Evolutionary conservation across 2,113 vertebrate genomes (phyloP), one percentile per base, ranked within the genome.

Genomic region (Atrichornis clamosus): DNA sequence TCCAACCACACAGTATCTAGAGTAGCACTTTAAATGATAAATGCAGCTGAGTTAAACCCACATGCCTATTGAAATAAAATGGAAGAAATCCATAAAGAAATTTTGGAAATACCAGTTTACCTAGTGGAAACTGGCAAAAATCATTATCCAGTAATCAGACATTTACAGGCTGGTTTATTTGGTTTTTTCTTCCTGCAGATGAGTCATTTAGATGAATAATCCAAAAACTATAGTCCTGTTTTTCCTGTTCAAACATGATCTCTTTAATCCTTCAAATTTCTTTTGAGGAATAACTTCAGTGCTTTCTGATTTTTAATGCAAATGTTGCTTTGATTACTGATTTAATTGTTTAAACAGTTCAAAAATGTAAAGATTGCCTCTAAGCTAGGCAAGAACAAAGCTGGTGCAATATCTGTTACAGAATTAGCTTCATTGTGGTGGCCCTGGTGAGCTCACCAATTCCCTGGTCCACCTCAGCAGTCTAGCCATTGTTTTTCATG

Each of bases 301-400:
- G 7, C 12, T 93, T 95, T 90, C 30, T 73, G 46, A 33, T 76
- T 82, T 50, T 79, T 68, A 68, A 52, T 1, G 2, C 11, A 82
- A 53, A n/a, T 90, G 21, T 69, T 95, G 47, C 10, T 86, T 90
- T 86, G 62, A 69, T 84, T 84, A 84, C 84, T 77, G 30, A 77
- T 77, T 90, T 88, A 85, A 70, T 90, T 88, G 35, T 83, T 88
- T 47, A 85, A 97, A 74, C 11, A 77, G 11, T 84, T 85, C 50
- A 74, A 85, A 93, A 74, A 90, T 4, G 1, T 81, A 81, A 92
- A 65, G 52, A 24, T 18, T 76, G 50, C 42, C 42, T 80, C 41
- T 80, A 80, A 93, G 5, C 5, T 44, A 75, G 72, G 15, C 11
- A 82, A 73, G 44, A 90, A 67, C 23, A 78, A 89, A 93, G 27